These are phyloP conservation scores for Himalopsyche tibetana DNA, from an alignment of 2,888 invertebrate genomes.

Conservation along the genomic window DNA sequence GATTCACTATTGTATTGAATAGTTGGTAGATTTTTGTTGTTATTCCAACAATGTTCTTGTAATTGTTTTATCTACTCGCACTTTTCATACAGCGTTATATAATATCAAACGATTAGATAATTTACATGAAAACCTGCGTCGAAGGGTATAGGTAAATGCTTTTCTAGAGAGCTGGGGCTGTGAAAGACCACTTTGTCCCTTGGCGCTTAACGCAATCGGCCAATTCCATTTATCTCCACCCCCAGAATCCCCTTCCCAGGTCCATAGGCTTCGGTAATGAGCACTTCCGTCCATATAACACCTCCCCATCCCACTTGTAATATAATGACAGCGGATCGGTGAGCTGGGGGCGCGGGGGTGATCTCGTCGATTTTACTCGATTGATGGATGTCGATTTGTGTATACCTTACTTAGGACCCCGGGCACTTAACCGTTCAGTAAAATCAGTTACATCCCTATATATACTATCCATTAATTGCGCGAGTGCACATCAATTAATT, in stretches of 20 bases:
- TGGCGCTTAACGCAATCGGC: constrained; percentile 20
- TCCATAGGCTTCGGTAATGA: constrained; percentile 1
- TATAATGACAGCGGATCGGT: constrained; percentile 12
- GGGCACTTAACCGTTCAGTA: constrained; percentile 4
- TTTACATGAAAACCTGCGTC: background rate
- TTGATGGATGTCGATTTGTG: constrained; percentile 30
- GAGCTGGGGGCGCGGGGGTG: background rate
- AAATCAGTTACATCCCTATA: constrained; percentile 4
- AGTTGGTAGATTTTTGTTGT: no score
- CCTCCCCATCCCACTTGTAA: background rate
- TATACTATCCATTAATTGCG: background rate
- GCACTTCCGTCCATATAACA: constrained; percentile 26
- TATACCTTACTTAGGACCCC: background rate
- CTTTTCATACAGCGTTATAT: no score
- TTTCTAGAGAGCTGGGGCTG: background rate
- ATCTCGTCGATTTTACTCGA: constrained; percentile 9
- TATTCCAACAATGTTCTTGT: no score
- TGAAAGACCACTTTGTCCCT: constrained; percentile 13
- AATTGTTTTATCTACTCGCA: no score
- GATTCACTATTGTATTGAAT: no score
- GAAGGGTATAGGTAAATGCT: background rate
- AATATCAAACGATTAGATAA: background rate
- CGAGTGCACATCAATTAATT: background rate
- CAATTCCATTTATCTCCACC: constrained; percentile 30
- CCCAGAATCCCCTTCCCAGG: background rate